phyloP scores from a whole-genome alignment of 2,888 invertebrate genomes.

The Noctua janthe region DNA sequence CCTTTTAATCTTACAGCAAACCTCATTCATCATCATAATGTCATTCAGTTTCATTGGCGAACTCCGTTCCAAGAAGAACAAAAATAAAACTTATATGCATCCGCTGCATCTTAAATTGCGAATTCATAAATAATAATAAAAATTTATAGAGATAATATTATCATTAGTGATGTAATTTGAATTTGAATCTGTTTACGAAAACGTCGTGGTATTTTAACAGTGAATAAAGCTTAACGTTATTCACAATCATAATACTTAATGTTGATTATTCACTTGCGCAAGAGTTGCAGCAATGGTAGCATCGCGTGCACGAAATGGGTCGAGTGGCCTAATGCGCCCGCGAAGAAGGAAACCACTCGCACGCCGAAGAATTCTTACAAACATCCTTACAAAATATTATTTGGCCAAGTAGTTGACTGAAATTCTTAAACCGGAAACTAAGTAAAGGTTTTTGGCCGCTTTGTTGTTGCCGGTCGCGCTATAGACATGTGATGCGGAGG shows the following conservation, averaged over 20 bases:
- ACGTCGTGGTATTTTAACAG: no score
- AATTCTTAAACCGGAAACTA: not conserved
- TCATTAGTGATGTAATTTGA: no score
- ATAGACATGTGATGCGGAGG: not conserved
- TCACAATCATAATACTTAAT: slow-evolving; percentile 9
- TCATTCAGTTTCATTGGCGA: no score
- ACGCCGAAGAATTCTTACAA: slow-evolving; percentile 52
- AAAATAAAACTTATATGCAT: no score
- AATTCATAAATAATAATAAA: no score
- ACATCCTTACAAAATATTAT: slow-evolving; percentile 51
- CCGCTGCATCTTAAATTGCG: no score
- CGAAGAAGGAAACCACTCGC: slow-evolving; percentile 41
- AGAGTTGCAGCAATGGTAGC: slow-evolving; percentile 49
- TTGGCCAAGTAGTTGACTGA: not conserved
- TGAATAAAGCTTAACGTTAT: not conserved
- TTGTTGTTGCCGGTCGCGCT: not conserved
- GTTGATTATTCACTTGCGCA: slow-evolving; percentile 36
- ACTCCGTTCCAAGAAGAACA: no score
- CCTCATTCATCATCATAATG: no score
- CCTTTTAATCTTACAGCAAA: no score
- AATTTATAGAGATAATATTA: no score
- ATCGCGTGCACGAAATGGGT: slow-evolving; percentile 63
- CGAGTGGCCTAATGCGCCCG: slow-evolving; percentile 44
- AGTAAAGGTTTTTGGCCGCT: not conserved
- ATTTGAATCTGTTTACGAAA: no score